Percentiles rank a stretch among this genome's conserved stretches.
Evolutionary conservation across 2,113 vertebrate genomes (phyloP).

Genomic region (Pelobates fuscus): DNA sequence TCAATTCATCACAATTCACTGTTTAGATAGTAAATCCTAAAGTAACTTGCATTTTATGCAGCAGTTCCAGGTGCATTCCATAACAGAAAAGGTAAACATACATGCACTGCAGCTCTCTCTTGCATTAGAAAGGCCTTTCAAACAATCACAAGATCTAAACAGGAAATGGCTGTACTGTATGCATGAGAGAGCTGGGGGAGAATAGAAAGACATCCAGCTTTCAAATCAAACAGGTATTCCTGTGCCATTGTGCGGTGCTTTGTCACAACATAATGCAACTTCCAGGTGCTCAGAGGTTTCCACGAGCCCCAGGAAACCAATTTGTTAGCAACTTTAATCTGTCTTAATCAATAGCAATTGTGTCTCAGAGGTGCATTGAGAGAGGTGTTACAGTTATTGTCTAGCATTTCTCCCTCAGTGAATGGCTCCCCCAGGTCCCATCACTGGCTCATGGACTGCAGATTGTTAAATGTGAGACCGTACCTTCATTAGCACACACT

Average conservation of each 20-base stretch:
- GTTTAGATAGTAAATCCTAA: too few species aligned
- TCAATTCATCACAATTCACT: too few species aligned
- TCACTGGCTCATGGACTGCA: constrained; percentile 26
- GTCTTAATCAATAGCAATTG: constrained; percentile 36
- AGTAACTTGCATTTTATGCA: too few species aligned
- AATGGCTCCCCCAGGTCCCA: constrained; percentile 35
- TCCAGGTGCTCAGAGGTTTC: constrained; percentile 21
- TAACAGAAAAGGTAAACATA: too few species aligned
- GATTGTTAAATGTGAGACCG: constrained; percentile 31
- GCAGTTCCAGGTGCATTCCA: too few species aligned
- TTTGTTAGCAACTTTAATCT: constrained; percentile 38
- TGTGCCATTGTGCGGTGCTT: constrained; percentile 14
- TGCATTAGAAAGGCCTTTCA: too few species aligned
- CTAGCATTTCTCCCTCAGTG: constrained; percentile 3
- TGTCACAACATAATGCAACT: constrained; percentile 29
- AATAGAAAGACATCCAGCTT: constrained; percentile 1
- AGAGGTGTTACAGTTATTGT: constrained; percentile 41
- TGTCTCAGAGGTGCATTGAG: constrained; percentile 25
- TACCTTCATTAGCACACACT: constrained; percentile 41
- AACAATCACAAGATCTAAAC: too few species aligned
- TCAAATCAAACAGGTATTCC: constrained; percentile 14
- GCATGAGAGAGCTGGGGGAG: neutral
- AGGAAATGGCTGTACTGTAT: neutral
- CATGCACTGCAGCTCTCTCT: too few species aligned
- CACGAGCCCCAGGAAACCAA: constrained; percentile 26